Percentiles rank a stretch among this genome's conserved stretches.
These are phyloP conservation scores for Monopterus albus DNA, from an alignment of 2,113 vertebrate genomes.

Conservation along the genomic window DNA sequence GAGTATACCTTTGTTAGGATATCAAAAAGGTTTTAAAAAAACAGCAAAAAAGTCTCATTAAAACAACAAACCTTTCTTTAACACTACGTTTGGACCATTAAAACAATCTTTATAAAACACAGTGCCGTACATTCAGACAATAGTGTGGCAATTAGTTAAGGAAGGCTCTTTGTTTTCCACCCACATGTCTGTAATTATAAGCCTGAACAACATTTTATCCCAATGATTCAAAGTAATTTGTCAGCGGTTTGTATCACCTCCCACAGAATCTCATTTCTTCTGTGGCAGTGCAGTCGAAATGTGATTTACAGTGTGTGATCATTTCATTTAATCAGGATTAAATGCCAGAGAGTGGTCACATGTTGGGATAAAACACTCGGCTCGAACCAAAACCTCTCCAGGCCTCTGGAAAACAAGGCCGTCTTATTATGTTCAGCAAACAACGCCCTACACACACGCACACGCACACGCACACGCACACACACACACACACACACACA, in stretches of 20 bases:
- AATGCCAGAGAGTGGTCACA: neutral
- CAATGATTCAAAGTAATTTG: neutral
- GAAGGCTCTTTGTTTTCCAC: constrained; percentile 15
- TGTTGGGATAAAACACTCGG: neutral
- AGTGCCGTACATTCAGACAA: neutral
- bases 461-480: too few relatives aligned
- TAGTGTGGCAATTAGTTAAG: constrained; percentile 3
- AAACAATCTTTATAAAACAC: neutral
- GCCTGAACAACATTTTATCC: constrained; percentile 32
- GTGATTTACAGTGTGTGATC: constrained; percentile 13
- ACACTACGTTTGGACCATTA: too few relatives aligned
- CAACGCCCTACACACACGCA: too few relatives aligned
- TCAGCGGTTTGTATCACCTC: constrained; percentile 22
- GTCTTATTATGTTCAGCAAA: too few relatives aligned
- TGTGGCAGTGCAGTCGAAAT: neutral
- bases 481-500: too few relatives aligned
- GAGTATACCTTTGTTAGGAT: too few relatives aligned
- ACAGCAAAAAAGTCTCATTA: neutral
- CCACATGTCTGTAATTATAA: constrained; percentile 24
- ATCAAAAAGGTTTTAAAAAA: too few relatives aligned
- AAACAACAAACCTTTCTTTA: neutral
- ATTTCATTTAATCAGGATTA: neutral
- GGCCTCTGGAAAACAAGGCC: too few relatives aligned
- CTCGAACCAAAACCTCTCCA: neutral
- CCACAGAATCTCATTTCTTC: constrained; percentile 13